Conservation (phyloP, 2,113 vertebrate genomes). For the Chlorodrepanis virens region DNA sequence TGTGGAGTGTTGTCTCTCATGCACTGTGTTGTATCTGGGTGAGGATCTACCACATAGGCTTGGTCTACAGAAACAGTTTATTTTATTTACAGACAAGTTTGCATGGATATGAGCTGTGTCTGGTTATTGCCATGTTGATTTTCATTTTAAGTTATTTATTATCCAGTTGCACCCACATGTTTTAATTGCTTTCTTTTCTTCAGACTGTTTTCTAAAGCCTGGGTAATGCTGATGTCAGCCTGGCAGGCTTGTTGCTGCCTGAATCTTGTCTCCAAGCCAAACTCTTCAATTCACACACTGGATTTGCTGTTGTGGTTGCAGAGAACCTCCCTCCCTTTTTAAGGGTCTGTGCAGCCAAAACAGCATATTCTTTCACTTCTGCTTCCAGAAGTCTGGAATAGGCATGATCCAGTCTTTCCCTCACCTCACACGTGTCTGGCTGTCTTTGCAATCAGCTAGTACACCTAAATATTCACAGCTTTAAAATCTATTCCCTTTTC, state of each 20-base stretch:
- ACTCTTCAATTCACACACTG: not conserved
- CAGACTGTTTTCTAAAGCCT: not conserved
- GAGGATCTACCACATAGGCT: not conserved
- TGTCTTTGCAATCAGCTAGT: not conserved
- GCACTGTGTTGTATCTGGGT: not conserved
- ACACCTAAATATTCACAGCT: not conserved
- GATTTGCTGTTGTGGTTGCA: conserved; percentile 25
- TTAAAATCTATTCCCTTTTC: conserved; percentile 26
- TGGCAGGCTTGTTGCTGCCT: conserved; percentile 20
- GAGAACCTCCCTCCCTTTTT: not conserved
- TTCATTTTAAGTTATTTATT: not conserved
- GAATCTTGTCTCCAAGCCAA: conserved; percentile 32
- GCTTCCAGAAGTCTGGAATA: conserved; percentile 11
- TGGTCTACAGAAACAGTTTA: not conserved
- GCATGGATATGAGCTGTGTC: not conserved
- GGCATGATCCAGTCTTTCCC: conserved; percentile 8
- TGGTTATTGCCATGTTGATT: not conserved
- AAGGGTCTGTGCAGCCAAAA: not conserved
- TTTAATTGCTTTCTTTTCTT: conserved; percentile 8
- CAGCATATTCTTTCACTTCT: not conserved
- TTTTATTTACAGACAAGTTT: not conserved
- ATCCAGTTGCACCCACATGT: not conserved
- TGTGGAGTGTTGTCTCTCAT: not conserved
- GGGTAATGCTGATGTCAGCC: conserved; percentile 35
- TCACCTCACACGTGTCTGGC: conserved; percentile 5